Evolutionary conservation across 2,888 invertebrate genomes (phyloP), one percentile per base, ranked within the genome.

Genomic region (Heliconius ismenius): DNA sequence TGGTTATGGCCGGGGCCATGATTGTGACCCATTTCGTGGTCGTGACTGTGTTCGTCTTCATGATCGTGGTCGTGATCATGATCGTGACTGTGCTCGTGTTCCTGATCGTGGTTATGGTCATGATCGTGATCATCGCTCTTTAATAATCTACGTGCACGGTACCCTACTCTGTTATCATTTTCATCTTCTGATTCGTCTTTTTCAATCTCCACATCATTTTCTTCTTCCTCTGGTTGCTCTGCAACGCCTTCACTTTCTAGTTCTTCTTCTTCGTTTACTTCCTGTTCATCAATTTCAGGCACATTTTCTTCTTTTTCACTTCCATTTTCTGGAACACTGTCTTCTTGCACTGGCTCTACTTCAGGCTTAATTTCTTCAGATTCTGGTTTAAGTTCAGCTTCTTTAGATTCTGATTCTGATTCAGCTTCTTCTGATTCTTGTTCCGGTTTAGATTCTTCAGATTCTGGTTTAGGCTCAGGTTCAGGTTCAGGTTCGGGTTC

Each of bases 361-460:
- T 92, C 84, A 76, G 85, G 39, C 62, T 86, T 0, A 81, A 91
- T 85, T 81, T 88, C 86, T 81, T 92, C 88, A 1, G 91, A 86
- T 81, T 86, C 79, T 85, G 49, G 54, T 64, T 86, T 88, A 0
- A 92, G 86, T 81, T 94, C 92, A 0, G 90, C 84, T 81, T 49
- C 49, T 21, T 92, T 90, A 0, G 91, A 86, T 81, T 86, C 79
- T 85, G 49, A 49, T 64, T 85, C 88, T 0, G 92, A 86, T 81
- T 94, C 92, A 0, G 90, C 84, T 81, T 93, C 90, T 81, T 93
- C 90, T 0, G 90, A 76, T 74, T 84, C 86, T 0, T 79, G 75
- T 24, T 83, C 86, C 80, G 78, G 76, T 26, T 83, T 83, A 2
- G 80, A 77, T 39, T 83, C 84, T 4, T 78, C 68, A 18, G 90